A percentile compares a stretch with the other conserved stretches of the same genome.
These are phyloP conservation scores for Julus scandinavius DNA, from an alignment of 2,888 invertebrate genomes.

Conservation along the genomic window DNA sequence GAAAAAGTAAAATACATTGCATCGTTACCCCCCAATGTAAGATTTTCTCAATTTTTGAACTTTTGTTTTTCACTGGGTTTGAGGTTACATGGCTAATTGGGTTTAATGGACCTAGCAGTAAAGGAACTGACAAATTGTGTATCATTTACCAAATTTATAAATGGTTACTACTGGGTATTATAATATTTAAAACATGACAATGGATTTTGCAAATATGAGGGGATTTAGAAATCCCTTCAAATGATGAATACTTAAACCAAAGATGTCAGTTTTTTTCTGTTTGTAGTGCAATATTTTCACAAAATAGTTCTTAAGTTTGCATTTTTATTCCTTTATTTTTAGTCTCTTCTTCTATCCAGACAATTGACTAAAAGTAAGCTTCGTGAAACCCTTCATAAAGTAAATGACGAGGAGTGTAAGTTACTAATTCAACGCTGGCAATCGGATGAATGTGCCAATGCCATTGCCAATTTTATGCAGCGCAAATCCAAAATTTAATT, in stretches of 20 bases:
- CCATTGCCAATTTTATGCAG: slow-evolving; percentile 64
- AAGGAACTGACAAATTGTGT: too few species aligned
- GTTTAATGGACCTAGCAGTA: too few species aligned
- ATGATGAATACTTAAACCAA: background rate
- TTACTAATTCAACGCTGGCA: slow-evolving; percentile 74
- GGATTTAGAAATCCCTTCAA: background rate
- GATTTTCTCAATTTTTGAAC: background rate
- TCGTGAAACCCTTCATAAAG: slow-evolving; percentile 73
- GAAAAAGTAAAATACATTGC: slow-evolving; percentile 67
- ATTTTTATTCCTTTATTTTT: slow-evolving; percentile 59
- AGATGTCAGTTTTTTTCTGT: background rate
- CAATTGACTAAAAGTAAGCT: slow-evolving; percentile 74
- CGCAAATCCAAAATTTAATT: slow-evolving; percentile 51
- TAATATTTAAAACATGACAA: too few species aligned
- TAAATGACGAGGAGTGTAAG: slow-evolving; percentile 77
- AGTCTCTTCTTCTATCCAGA: slow-evolving; percentile 78
- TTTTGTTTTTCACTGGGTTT: too few species aligned
- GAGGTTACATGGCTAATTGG: too few species aligned
- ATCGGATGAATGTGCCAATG: slow-evolving; percentile 75
- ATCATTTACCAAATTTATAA: too few species aligned
- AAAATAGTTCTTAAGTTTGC: background rate
- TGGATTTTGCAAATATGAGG: too few species aligned
- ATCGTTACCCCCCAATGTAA: slow-evolving; percentile 66
- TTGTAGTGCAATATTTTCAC: background rate
- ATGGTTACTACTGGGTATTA: too few species aligned